Percentiles rank a stretch among this genome's conserved stretches.
Conservation (phyloP, 2,888 invertebrate genomes). For the Nowickia ferox region DNA sequence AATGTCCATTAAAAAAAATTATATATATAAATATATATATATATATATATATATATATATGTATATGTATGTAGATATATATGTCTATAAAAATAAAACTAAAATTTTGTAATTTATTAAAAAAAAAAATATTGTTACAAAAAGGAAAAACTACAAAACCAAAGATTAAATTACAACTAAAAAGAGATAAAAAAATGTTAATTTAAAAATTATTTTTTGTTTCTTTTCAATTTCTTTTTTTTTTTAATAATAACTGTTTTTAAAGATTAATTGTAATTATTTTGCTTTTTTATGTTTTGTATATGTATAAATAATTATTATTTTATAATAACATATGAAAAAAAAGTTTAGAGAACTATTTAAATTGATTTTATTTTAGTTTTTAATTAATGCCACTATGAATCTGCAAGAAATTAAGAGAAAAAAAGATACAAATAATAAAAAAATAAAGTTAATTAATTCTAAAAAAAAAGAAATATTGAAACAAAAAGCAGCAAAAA, state of each 20-base stretch:
- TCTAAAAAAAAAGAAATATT: constrained; percentile 36
- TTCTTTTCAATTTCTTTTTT: constrained; percentile 41
- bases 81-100: constrained; percentile 52
- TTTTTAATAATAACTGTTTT: constrained; percentile 48
- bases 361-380: constrained; percentile 44
- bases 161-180: constrained; percentile 61
- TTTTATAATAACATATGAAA: constrained; percentile 74
- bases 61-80: constrained; percentile 9
- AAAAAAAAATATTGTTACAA: constrained; percentile 52
- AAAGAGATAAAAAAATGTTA: constrained; percentile 41
- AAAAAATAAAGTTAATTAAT: constrained; percentile 46
- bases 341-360: constrained; percentile 73
- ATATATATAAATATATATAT: constrained; percentile 16
- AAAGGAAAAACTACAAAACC: constrained; percentile 58
- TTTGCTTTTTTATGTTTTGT: constrained; percentile 52
- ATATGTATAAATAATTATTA: constrained; percentile 66
- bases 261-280: constrained; percentile 60
- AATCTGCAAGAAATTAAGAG: constrained; percentile 75
- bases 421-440: constrained; percentile 75
- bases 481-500: constrained; percentile 37
- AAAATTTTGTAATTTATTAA: constrained; percentile 55
- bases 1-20: constrained; percentile 45
- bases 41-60: constrained; percentile 20
- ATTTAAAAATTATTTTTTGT: constrained; percentile 39
- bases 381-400: constrained; percentile 74